Conservation (phyloP, 2,888 invertebrate species). For the Aphodius sticticus region DNA sequence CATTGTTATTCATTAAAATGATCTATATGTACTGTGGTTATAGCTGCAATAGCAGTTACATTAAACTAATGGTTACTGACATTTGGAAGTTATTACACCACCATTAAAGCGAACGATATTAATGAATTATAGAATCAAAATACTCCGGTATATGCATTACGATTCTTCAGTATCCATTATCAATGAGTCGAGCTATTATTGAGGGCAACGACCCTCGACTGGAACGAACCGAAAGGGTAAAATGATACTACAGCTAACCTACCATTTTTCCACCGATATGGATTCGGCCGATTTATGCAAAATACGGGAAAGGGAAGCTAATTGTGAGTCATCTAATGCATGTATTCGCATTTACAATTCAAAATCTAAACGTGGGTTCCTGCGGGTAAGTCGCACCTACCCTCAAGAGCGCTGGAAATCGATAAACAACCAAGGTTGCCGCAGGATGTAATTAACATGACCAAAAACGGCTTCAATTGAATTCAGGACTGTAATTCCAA, state of each 20-base stretch:
- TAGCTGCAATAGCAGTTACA: neutral
- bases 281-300: neutral
- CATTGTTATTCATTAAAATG: too few species aligned
- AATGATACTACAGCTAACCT: neutral
- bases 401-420: neutral
- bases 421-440: neutral
- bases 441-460: neutral
- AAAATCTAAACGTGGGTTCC: neutral
- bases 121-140: neutral
- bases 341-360: conserved; percentile 4
- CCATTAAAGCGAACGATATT: neutral
- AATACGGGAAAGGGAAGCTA: neutral
- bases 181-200: neutral
- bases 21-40: too few species aligned
- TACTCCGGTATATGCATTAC: neutral
- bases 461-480: neutral
- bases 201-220: neutral
- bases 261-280: neutral
- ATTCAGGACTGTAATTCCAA: neutral
- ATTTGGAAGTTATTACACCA: neutral
- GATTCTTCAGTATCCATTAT: neutral
- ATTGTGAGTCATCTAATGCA: neutral
- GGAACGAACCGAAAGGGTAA: neutral
- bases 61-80: neutral
- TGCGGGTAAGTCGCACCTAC: neutral